Conservation (phyloP, 2,888 invertebrate species). For the Byasa hedistus region DNA sequence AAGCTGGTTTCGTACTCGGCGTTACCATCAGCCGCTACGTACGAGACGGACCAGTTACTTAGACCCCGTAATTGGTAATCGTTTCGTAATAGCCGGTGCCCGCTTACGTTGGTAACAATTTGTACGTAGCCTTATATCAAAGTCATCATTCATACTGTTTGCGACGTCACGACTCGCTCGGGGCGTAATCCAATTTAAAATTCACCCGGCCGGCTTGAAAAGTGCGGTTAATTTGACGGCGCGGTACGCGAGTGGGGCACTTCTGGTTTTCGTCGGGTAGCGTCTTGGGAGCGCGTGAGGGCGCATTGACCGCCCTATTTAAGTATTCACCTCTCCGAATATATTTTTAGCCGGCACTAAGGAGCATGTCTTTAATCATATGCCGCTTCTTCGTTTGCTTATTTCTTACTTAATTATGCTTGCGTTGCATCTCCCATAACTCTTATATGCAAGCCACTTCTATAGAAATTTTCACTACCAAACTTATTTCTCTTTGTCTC, state of each 20-base stretch:
- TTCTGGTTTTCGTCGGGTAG: constrained; percentile 55
- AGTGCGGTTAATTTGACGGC: constrained; percentile 56
- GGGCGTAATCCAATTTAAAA: constrained; percentile 75
- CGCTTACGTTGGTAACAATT: constrained; percentile 37
- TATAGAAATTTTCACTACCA: too few relatives aligned
- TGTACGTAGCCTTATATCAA: constrained; percentile 40
- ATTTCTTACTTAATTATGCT: constrained; percentile 10
- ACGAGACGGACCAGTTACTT: constrained; percentile 24
- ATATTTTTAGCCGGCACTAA: constrained; percentile 44
- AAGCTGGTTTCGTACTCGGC: constrained; percentile 37
- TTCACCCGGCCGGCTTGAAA: constrained; percentile 66
- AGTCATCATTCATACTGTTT: constrained; percentile 76
- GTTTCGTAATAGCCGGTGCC: constrained; percentile 39
- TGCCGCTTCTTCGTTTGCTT: constrained; percentile 30
- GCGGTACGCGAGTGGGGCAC: constrained; percentile 43
- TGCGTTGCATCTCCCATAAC: too few relatives aligned
- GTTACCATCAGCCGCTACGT: constrained; percentile 29
- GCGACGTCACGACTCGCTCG: constrained; percentile 72
- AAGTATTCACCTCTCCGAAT: constrained; percentile 57
- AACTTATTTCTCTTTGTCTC: too few relatives aligned
- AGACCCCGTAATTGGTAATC: constrained; percentile 36
- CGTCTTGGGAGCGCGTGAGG: constrained; percentile 63
- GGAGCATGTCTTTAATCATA: constrained; percentile 47
- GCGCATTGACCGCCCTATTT: constrained; percentile 69
- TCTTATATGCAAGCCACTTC: too few relatives aligned